A percentile compares a stretch with the other conserved stretches of the same genome.
These are phyloP conservation scores for Pedionomus torquatus DNA, from an alignment of 2,113 vertebrate species.

Conservation along the genomic window DNA sequence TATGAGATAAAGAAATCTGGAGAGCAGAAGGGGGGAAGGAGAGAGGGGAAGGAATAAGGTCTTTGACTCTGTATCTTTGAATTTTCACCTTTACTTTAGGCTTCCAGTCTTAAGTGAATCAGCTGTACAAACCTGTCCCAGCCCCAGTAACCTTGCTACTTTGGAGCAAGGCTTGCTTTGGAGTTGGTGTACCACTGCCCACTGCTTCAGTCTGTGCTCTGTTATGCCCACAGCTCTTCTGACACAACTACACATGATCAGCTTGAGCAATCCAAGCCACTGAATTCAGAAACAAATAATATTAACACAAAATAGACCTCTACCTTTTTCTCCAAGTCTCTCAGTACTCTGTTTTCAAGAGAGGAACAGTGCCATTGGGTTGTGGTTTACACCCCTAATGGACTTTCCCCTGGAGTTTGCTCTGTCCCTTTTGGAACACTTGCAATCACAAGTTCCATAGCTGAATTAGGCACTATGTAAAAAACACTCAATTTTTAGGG, in stretches of 20 bases:
- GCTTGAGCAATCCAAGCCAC: background rate
- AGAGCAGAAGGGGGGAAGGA: background rate
- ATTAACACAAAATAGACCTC: background rate
- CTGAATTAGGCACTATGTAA: background rate
- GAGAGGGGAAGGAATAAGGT: accelerated
- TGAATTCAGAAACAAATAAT: background rate
- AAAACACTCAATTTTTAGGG: background rate
- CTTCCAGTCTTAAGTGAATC: background rate
- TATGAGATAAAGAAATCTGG: background rate
- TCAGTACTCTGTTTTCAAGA: background rate
- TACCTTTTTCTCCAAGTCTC: background rate
- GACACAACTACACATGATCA: background rate
- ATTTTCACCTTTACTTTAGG: background rate
- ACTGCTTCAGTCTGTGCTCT: background rate
- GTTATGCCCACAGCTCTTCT: background rate
- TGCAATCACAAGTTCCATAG: background rate
- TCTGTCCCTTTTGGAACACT: background rate
- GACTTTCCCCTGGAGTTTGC: background rate
- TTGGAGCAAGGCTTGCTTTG: background rate
- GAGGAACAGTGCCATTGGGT: background rate
- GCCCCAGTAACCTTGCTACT: background rate
- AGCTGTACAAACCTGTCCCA: background rate
- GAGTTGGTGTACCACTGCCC: background rate
- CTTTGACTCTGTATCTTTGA: background rate
- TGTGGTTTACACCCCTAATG: background rate